These are phyloP conservation scores for Zaprionus nigranus DNA, from an alignment of 1,140 invertebrate genomes.

Conservation along the genomic window DNA sequence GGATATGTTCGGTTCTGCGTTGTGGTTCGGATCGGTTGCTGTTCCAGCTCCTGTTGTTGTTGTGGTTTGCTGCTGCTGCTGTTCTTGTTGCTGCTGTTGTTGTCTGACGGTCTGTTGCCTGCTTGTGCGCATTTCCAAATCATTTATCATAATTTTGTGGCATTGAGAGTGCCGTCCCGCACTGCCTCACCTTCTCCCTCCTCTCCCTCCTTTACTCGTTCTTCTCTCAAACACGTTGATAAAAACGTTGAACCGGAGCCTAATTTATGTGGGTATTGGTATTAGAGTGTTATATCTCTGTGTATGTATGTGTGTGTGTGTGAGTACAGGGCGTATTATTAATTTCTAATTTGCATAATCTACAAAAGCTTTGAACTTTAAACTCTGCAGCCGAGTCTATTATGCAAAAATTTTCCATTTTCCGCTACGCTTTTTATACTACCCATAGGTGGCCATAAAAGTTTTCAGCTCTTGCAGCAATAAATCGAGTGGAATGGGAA, in stretches of 20 bases:
- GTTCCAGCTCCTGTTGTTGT: conserved; percentile 31
- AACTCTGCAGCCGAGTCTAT: conserved; percentile 67
- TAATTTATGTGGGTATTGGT: conserved; percentile 80
- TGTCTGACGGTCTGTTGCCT: conserved; percentile 51
- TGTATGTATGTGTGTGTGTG: conserved; percentile 14
- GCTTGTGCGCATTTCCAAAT: conserved; percentile 81
- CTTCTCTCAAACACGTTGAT: conserved; percentile 52
- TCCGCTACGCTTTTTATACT: conserved; percentile 24
- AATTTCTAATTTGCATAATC: conserved; percentile 82
- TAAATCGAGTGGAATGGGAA: conserved; percentile 73
- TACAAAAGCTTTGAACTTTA: conserved; percentile 81
- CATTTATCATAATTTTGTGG: conserved; percentile 83
- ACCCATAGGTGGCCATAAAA: conserved; percentile 24
- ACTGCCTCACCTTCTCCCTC: conserved; percentile 10
- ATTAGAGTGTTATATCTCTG: conserved; percentile 55
- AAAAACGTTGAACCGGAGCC: conserved; percentile 77
- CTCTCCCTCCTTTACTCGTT: background rate
- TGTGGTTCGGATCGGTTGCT: conserved; percentile 65
- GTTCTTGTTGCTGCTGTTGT: conserved; percentile 34
- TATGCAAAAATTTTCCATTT: conserved; percentile 72
- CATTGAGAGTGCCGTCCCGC: conserved; percentile 43
- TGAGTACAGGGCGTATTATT: conserved; percentile 65
- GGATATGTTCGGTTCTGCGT: conserved; percentile 81
- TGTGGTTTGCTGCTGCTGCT: conserved; percentile 37
- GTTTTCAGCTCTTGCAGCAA: conserved; percentile 66